Evolutionary conservation across 2,888 invertebrate genomes (phyloP), one percentile per base, ranked within the genome.

Genomic region (Hemaris fuciformis): DNA sequence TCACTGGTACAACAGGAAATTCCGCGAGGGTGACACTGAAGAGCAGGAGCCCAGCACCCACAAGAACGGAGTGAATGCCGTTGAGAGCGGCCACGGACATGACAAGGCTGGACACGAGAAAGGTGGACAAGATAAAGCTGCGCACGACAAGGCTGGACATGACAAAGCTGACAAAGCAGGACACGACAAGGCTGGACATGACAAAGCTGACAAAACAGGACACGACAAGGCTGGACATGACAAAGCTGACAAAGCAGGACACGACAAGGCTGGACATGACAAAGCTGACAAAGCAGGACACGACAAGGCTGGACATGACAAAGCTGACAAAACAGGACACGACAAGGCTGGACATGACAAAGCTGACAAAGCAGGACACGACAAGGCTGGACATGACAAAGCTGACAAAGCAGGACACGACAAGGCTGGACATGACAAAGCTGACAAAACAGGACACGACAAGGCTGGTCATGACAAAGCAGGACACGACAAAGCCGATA

Each of bases 1-100:
- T 68, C 95, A 95, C 77, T 94, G 94, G 90, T 91, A 81, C 85
- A 93, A 89, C 83, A 90, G 87, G 68, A 91, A 83, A 73, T 93
- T 85, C 74, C 88, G 88, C 2, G 84, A 85, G 64, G 89, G 91
- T 66, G 80, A 85, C 4, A 89, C 88, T 62, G 88, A 90, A 62
- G 84, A 89, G 72, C 80, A 84, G 56, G 79, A 87, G 70, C 88
- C 78, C 43, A 85, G 90, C 43, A 88, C 94, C 43, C 94, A 83
- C 72, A 89, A 89, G 75, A 84, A 85, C 68, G 85, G 84, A 71
- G 93, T 84, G 69, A 93, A 85, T 86, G 93, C 89, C 69, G 93
- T 94, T 68, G 91, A 88, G 67, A 74, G 83, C 62, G 85, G 84
- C 10, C 85, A 84, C 66, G 80, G 69, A 3, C 75, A 70, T 41